Percentiles rank a stretch among this genome's conserved stretches.
Evolutionary conservation across 2,888 invertebrate genomes (phyloP).

Genomic region (Enchytraeus crypticus): DNA sequence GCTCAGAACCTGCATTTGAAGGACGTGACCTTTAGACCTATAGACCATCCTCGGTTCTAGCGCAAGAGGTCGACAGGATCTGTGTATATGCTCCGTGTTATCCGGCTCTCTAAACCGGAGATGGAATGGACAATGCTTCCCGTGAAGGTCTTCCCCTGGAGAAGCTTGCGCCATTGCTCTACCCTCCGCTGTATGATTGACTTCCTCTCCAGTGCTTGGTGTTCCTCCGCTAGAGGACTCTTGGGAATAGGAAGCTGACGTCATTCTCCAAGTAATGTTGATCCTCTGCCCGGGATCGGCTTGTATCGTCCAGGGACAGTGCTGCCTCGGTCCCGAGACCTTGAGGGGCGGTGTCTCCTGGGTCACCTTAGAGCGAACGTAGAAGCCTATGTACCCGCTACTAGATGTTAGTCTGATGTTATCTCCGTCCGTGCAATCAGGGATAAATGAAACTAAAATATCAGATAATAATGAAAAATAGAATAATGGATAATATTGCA

Average conservation of each 20-base stretch:
- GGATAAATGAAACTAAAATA: constrained; percentile 9
- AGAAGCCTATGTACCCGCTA: constrained; percentile 7
- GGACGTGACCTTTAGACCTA: constrained; percentile 1
- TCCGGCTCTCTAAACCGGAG: constrained; percentile 1
- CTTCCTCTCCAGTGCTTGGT: neutral
- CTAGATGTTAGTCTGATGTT: neutral
- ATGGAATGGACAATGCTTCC: constrained; percentile 1
- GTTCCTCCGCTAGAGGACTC: neutral
- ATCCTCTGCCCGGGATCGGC: constrained; percentile 11
- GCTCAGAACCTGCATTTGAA: neutral
- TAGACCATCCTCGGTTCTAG: constrained; percentile 8
- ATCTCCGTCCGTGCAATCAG: constrained; percentile 1
- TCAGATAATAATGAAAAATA: too few relatives aligned
- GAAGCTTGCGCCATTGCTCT: neutral
- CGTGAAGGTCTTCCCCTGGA: neutral
- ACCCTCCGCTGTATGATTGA: neutral
- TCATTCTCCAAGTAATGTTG: constrained; percentile 10
- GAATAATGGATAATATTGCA: too few relatives aligned
- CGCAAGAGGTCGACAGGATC: neutral
- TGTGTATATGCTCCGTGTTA: neutral
- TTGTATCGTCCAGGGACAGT: constrained; percentile 8
- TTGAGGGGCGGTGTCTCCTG: neutral
- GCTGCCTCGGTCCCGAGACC: neutral
- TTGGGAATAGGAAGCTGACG: neutral
- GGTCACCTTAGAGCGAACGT: neutral